Percentiles rank a stretch among this genome's conserved stretches.
Conservation (phyloP, 1,140 invertebrate species). For the Thereuonema tuberculata region DNA sequence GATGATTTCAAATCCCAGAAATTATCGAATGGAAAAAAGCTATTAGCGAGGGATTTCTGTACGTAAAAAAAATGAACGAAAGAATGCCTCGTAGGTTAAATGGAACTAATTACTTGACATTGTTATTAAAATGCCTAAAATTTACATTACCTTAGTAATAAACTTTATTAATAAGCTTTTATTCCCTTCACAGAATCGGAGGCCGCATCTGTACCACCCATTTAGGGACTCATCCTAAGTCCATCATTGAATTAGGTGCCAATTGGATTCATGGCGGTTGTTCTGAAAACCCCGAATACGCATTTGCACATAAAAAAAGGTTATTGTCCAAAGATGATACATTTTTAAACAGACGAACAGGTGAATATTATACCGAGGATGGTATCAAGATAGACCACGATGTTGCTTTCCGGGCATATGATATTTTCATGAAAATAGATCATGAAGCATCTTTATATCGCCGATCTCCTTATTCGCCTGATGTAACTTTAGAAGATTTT, state of each 20-base stretch:
- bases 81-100: no score
- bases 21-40: no score
- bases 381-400: conserved; percentile 5
- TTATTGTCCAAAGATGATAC: conserved; percentile 19
- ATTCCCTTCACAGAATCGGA: conserved; percentile 42
- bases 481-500: background rate
- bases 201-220: conserved; percentile 57
- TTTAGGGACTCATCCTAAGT: conserved; percentile 41
- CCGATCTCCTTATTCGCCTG: background rate
- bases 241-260: conserved; percentile 55
- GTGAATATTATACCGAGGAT: conserved; percentile 6
- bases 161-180: no score
- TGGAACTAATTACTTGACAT: no score
- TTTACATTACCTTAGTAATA: no score
- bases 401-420: conserved; percentile 8
- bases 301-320: conserved; percentile 42
- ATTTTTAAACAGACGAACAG: conserved; percentile 3
- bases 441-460: background rate
- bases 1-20: no score
- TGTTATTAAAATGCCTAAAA: no score
- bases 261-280: conserved; percentile 47
- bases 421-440: conserved; percentile 12
- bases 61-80: no score
- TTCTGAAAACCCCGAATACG: conserved; percentile 47
- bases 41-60: no score